Percentiles rank a stretch among this genome's conserved stretches.
Conservation (phyloP, 2,888 invertebrate species). For the Resseliella maxima region DNA sequence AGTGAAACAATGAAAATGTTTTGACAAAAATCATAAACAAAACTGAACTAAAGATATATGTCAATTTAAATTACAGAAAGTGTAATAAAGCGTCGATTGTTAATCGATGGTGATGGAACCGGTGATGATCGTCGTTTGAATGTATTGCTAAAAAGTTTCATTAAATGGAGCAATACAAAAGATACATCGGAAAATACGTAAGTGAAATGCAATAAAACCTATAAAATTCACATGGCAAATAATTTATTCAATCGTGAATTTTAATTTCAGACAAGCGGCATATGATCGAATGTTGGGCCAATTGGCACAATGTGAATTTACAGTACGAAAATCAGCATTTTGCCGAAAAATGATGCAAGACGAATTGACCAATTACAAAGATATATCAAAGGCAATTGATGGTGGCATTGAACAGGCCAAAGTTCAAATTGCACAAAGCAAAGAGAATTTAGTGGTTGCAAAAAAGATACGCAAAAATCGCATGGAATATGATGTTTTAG, state of each 20-base stretch:
- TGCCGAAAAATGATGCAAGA: slow-evolving; percentile 85
- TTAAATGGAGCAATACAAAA: slow-evolving; percentile 82
- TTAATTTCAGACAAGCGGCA: slow-evolving; percentile 71
- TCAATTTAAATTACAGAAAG: slow-evolving; percentile 78
- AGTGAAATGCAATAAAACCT: slow-evolving; percentile 59
- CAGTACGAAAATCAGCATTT: slow-evolving; percentile 84
- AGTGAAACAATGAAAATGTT: not conserved
- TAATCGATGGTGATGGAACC: slow-evolving; percentile 97
- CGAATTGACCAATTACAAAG: slow-evolving; percentile 84
- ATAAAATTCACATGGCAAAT: not conserved
- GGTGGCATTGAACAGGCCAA: slow-evolving; percentile 83
- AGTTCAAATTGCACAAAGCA: slow-evolving; percentile 83
- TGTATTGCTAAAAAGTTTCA: slow-evolving; percentile 83
- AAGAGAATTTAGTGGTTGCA: slow-evolving; percentile 82
- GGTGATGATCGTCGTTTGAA: slow-evolving; percentile 94
- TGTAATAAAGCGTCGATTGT: slow-evolving; percentile 86
- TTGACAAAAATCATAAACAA: too few species aligned
- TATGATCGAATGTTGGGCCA: slow-evolving; percentile 85
- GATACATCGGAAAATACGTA: slow-evolving; percentile 77
- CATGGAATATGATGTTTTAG: slow-evolving; percentile 92
- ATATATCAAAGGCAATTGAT: slow-evolving; percentile 81
- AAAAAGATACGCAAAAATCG: slow-evolving; percentile 89
- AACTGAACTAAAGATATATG: not conserved
- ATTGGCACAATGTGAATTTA: slow-evolving; percentile 88
- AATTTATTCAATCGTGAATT: slow-evolving; percentile 7